These are phyloP conservation scores for Hermaeophaga mercurialis DNA, from an alignment of 2,888 invertebrate species.

Conservation along the genomic window DNA sequence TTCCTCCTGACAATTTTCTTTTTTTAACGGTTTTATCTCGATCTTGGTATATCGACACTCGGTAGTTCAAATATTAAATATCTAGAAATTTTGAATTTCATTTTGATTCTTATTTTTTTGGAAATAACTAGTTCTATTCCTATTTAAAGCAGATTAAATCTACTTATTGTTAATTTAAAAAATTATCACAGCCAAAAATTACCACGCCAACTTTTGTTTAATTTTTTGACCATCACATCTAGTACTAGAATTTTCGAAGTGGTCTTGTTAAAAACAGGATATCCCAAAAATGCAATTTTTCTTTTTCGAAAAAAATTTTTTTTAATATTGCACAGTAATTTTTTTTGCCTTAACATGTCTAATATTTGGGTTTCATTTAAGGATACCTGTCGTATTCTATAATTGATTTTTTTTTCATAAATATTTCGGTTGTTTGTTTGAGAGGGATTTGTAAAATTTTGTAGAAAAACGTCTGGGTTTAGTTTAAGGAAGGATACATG, in stretches of 20 bases:
- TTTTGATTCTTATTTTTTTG: conserved; percentile 15
- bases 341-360: no score
- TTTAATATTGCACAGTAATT: no score
- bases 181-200: conserved; percentile 44
- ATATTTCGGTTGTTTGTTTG: no score
- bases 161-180: conserved; percentile 33
- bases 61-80: background rate
- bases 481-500: conserved; percentile 47
- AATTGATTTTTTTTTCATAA: no score
- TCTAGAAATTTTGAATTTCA: conserved; percentile 22
- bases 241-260: conserved; percentile 37
- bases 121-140: conserved; percentile 13
- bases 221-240: conserved; percentile 23
- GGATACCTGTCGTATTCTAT: no score
- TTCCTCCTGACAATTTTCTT: no score
- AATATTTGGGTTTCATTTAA: no score
- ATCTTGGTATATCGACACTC: no score
- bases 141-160: conserved; percentile 35
- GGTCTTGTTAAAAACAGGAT: background rate
- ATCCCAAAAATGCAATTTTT: background rate
- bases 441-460: no score
- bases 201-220: conserved; percentile 33
- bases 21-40: no score
- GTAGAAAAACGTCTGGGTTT: no score
- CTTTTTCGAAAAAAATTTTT: background rate